These are phyloP conservation scores for fruit fly (Drosophila melanogaster) DNA, from an alignment of 1,140 invertebrate genomes.

Conservation along the genomic window DNA sequence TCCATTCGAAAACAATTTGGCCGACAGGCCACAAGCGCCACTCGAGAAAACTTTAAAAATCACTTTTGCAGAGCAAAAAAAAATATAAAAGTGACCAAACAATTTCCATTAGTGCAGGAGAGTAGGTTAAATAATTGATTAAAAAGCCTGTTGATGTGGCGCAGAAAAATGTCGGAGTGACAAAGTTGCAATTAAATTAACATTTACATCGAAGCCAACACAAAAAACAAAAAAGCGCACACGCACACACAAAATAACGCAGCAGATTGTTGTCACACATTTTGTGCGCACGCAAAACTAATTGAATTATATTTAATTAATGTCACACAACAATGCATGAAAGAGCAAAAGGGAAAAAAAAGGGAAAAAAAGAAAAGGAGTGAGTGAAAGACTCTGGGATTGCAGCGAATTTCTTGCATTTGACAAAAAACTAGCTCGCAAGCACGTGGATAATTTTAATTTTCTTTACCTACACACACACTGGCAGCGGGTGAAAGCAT, in stretches of 20 bases:
- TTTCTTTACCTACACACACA: constrained; percentile 52
- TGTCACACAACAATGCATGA: constrained; percentile 22
- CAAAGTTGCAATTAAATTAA: constrained; percentile 77
- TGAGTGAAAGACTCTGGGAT: constrained; percentile 14
- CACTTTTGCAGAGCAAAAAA: constrained; percentile 8
- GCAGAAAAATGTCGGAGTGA: constrained; percentile 35
- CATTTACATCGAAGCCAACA: constrained; percentile 27
- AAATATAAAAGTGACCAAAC: constrained; percentile 12
- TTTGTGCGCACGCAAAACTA: constrained; percentile 24
- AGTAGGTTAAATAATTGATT: constrained; percentile 65
- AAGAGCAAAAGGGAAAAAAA: background rate
- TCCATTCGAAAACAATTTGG: constrained; percentile 4
- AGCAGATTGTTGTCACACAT: constrained; percentile 18
- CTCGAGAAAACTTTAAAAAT: constrained; percentile 27
- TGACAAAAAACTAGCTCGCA: constrained; percentile 49
- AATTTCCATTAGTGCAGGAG: constrained; percentile 44
- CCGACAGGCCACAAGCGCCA: constrained; percentile 15
- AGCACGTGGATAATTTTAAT: constrained; percentile 78
- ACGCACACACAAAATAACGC: background rate
- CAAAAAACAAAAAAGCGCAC: background rate
- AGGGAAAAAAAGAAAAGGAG: background rate
- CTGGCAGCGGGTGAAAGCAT: background rate
- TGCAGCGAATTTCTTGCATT: constrained; percentile 20
- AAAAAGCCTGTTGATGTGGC: constrained; percentile 55
- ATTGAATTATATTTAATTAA: constrained; percentile 70